Conservation (phyloP, 2,888 invertebrate genomes). For the Synanthedon myopaeformis region DNA sequence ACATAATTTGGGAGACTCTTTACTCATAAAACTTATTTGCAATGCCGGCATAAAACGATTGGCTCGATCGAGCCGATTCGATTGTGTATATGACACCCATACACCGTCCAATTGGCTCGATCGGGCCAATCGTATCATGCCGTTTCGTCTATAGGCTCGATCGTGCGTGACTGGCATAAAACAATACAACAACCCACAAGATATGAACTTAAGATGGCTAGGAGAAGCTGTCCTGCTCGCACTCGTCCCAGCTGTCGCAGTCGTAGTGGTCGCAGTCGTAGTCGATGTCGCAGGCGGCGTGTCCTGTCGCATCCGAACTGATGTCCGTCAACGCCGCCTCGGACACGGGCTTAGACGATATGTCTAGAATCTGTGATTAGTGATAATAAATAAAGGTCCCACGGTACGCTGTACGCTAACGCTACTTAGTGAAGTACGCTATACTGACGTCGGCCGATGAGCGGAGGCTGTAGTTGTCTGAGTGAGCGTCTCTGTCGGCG, state of each 20-base stretch:
- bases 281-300: conserved; percentile 67
- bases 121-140: no score
- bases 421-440: no score
- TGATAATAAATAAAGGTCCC: background rate
- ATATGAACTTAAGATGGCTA: conserved; percentile 15
- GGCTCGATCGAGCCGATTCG: no score
- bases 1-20: no score
- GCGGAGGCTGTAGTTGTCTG: conserved; percentile 62
- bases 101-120: no score
- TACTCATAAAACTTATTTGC: no score
- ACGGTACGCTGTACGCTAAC: background rate
- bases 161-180: no score
- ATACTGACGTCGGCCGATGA: conserved; percentile 59
- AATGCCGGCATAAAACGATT: no score
- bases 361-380: conserved; percentile 49
- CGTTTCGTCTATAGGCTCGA: no score
- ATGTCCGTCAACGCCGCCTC: conserved; percentile 63
- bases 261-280: conserved; percentile 64
- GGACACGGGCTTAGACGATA: conserved; percentile 64
- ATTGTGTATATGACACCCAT: no score
- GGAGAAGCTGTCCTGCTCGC: conserved; percentile 68
- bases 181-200: no score
- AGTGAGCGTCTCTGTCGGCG: conserved; percentile 49
- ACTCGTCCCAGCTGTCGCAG: conserved; percentile 68
- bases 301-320: conserved; percentile 65